These are phyloP conservation scores for Ariopsis seemanni DNA, from an alignment of 2,113 vertebrate species.

Conservation along the genomic window DNA sequence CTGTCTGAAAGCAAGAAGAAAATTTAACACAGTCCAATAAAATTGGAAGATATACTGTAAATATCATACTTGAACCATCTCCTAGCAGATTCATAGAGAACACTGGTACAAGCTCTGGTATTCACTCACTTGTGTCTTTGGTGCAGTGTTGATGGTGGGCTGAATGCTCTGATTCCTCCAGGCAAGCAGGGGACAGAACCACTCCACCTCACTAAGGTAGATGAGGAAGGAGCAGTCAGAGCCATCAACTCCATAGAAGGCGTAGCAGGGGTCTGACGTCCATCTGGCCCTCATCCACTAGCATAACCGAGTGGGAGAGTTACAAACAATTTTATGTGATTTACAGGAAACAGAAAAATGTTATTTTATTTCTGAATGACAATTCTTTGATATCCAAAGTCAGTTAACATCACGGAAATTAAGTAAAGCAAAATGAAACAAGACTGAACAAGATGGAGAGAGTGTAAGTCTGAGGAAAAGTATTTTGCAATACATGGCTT, in stretches of 20 bases:
- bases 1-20: background rate
- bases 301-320: background rate
- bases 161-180: slow-evolving; percentile 83
- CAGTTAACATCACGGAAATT: background rate
- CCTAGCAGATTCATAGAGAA: background rate
- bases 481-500: too few species aligned
- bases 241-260: slow-evolving; percentile 93
- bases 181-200: slow-evolving; percentile 92
- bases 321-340: background rate
- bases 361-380: background rate
- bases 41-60: background rate
- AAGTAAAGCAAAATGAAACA: background rate
- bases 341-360: background rate
- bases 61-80: background rate
- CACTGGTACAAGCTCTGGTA: background rate
- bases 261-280: slow-evolving; percentile 97
- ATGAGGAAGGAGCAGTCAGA: slow-evolving; percentile 95
- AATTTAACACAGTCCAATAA: background rate
- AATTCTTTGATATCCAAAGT: background rate
- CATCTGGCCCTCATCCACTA: slow-evolving; percentile 98
- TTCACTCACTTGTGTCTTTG: slow-evolving; percentile 79
- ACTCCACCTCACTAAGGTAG: slow-evolving; percentile 97
- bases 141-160: slow-evolving; percentile 67
- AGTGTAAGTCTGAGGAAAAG: background rate
- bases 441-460: background rate